A percentile compares a stretch with the other conserved stretches of the same genome.
Evolutionary conservation across 2,113 vertebrate genomes (phyloP).

Genomic region (Antechinus stuartii): DNA sequence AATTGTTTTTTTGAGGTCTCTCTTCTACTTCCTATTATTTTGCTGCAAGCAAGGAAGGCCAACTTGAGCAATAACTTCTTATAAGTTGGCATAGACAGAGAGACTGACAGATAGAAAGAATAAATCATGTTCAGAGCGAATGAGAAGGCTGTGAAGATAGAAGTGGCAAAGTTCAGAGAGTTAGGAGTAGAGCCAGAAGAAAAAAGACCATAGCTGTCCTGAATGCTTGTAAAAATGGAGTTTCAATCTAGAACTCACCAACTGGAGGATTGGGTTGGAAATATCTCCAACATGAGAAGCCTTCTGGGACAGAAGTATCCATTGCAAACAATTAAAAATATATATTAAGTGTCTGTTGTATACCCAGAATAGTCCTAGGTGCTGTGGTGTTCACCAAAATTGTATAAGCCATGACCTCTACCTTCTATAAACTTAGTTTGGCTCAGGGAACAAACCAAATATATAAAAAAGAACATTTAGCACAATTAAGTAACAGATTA

Average conservation of each 20-base stretch:
- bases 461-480: not conserved
- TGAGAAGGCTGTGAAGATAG: not conserved
- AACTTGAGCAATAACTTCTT: not conserved
- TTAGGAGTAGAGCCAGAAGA: not conserved
- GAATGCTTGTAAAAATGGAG: not conserved
- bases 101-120: not conserved
- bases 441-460: not conserved
- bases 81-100: not conserved
- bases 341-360: not conserved
- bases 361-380: not conserved
- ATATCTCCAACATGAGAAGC: not conserved
- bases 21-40: slow-evolving; percentile 13
- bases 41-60: not conserved
- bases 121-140: not conserved
- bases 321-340: not conserved
- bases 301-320: not conserved
- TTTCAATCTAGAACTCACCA: not conserved
- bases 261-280: not conserved
- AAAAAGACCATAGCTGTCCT: not conserved
- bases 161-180: not conserved
- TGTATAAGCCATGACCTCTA: not conserved
- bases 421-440: not conserved
- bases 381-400: not conserved
- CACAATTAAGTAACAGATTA: not conserved
- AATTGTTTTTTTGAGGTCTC: not conserved